Base-by-base conservation (phyloP, 1,140 invertebrate genomes). In the Ceratina australensis region DNA sequence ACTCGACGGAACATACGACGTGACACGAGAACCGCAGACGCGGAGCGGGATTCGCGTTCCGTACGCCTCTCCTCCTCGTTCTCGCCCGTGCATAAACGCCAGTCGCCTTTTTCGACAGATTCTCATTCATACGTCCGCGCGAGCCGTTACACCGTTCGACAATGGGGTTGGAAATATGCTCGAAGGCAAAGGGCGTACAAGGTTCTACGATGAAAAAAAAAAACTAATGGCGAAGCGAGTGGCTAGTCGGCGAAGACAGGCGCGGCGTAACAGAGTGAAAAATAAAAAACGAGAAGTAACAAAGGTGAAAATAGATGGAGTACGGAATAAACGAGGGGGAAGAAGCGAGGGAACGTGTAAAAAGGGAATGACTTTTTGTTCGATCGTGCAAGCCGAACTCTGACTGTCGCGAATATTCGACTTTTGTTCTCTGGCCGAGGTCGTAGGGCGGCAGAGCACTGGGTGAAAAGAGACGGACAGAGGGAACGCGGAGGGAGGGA, bases 161-260 rank as follows among this genome's bases (percentile, higher is more conserved):
- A 78, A 87, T 87, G 67, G 73, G 28, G n/a, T n/a, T 50, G 71
- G 76, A 77, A 60, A 80, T 78, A 83, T 81, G 78, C 66, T 73
- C 56, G 65, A 79, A 82, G 72, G 68, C 60, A 61, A 69, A 81
- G 75, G 72, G 76, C 83, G 81, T 84, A 82, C 80, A 85, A 82
- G 72, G 64, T 78, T n/a, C 72, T 72, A 5, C 0, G 18, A 26
- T 13, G 5, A 18, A 16, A 28, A 33, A 15, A n/a, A 20, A 24
- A 20, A 12, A 4, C 50, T 18, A 12, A 12, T 52, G 22, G 12
- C 26, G n/a, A 15, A 28, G 63, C 33, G 20, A 16, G 1, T 22
- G 28, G 49, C 3, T 13, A 15, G 65, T 3, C 8, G 12, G 18
- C 49, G n/a, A 68, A 54, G 47, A 54, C 24, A 54, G 18, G 33